Base-by-base conservation (phyloP, 2,113 vertebrate species). In the Grus americana region DNA sequence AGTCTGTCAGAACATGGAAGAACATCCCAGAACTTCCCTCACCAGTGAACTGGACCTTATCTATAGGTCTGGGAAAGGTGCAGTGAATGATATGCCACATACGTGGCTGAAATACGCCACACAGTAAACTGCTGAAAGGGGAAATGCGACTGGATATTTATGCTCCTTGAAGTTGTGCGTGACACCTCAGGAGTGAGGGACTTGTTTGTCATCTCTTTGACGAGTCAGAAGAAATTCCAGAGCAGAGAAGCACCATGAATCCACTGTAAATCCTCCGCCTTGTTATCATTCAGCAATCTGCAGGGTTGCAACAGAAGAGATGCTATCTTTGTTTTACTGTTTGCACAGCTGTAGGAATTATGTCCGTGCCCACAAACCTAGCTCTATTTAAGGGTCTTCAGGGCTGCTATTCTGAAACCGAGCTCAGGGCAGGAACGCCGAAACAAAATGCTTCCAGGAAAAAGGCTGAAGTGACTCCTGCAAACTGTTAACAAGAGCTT, bases 131-230 rank as follows among this genome's bases (percentile, higher is more conserved):
- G 87, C 86, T 80, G 52, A 63, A 68, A 68, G 40, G 44, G 72
- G 47, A 79, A 87, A 90, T 18, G 12, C 30, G 42, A 68, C 61
- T 55, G 52, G 38, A 85, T 96, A 96, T 97, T 97, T 97, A 97
- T 95, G 92, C 40, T 63, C 27, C 91, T 97, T 2, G 1, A 93
- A 93, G 82, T 63, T 80, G 59, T 42, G 68, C 10, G 2, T 17
- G 68, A 92, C 88, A 90, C 68, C 50, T 79, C 40, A 52, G 87
- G 89, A 92, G 79, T 97, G 59, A 76, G 89, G 90, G 91, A 79
- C 96, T 92, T 97, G 81, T 97, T 97, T 97, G 97, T 98, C 94
- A 96, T 95, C n/a, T 94, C 95, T 96, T 88, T 96, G 92, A 93
- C 3, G 12, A 86, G 84, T 88, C 59, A 71, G 86, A 97, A 95